Evolutionary conservation across 2,888 invertebrate species (phyloP), one percentile per base, ranked within the genome.

Genomic region (Agrenia bidenticulata): DNA sequence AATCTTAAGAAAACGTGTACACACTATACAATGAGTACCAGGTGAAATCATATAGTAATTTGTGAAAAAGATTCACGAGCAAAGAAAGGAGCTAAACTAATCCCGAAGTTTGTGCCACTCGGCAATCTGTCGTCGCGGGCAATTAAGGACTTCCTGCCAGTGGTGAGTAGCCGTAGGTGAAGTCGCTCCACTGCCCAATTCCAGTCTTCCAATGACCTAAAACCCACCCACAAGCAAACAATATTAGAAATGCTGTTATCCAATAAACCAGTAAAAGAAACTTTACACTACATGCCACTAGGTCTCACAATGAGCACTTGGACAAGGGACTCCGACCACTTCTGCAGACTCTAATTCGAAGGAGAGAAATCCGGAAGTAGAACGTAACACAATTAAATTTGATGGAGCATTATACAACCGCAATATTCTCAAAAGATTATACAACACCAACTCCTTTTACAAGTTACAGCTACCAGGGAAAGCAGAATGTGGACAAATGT

Each of bases 141-240:
- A 95, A 79, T 90, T 94, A 84, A 94, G 92, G 76, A 97, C 95
- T 84, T 97, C 96, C 79, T 91, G 92, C 97, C 97, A 98, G 82
- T 98, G 98, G 79, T 92, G 93, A 21, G 91, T 84, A 59, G 93
- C 90, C 69, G 91, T 87, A 75, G 92, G 92, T 66, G 85, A 84
- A 65, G 89, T 87, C 57, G 86, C 83, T 41, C 90, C 90, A 53
- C 55, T 66, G 55, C 97, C 97, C 74, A 98, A 84, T 81, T 96
- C 94, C 81, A 97, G 84, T 77, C 95, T 87, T 21, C 98, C 98
- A 80, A 98, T 96, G 74, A 97, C 94, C 93, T 93, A 78, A 24
- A 79, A 55, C 26, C 13, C 55, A 17, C 21, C 9, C 23, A 51
- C 41, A 51, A 17, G n/a, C 1, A 51, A 51, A 51, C 17, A 7